Conservation (phyloP, 2,113 vertebrate species). For the Coregonus clupeaformis region DNA sequence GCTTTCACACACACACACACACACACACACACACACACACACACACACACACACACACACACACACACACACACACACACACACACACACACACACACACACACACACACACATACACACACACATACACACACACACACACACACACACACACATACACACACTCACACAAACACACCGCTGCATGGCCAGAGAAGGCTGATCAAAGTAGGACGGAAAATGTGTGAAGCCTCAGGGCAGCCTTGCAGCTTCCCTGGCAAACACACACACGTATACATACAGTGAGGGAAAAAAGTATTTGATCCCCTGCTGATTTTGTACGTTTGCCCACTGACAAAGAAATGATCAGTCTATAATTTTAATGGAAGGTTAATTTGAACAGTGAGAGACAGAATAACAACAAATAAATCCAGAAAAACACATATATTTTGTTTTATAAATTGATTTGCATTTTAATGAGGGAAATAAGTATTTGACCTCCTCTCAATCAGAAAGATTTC, state of each 20-base stretch:
- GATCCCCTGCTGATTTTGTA: no score
- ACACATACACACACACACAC: slow-evolving; percentile 19
- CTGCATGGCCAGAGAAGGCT: slow-evolving; percentile 30
- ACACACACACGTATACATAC: neutral
- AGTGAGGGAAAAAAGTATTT: no score
- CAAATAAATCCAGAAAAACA: no score
- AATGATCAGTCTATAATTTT: no score
- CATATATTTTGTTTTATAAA: no score
- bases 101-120: neutral
- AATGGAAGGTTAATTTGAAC: no score
- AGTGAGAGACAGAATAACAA: no score
- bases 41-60: neutral
- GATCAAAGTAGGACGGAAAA: slow-evolving; percentile 42
- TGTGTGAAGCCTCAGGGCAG: neutral
- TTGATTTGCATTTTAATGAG: no score
- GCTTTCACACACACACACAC: slow-evolving; percentile 12
- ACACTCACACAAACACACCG: neutral
- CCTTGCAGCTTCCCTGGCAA: neutral
- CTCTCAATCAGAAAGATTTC: no score
- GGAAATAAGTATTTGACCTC: no score
- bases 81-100: neutral
- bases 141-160: neutral
- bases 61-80: slow-evolving; percentile 18
- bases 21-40: slow-evolving; percentile 5
- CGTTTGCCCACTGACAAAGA: no score